Evolutionary conservation across 2,113 vertebrate genomes (phyloP).

Genomic region (Corydoras maculifer): DNA sequence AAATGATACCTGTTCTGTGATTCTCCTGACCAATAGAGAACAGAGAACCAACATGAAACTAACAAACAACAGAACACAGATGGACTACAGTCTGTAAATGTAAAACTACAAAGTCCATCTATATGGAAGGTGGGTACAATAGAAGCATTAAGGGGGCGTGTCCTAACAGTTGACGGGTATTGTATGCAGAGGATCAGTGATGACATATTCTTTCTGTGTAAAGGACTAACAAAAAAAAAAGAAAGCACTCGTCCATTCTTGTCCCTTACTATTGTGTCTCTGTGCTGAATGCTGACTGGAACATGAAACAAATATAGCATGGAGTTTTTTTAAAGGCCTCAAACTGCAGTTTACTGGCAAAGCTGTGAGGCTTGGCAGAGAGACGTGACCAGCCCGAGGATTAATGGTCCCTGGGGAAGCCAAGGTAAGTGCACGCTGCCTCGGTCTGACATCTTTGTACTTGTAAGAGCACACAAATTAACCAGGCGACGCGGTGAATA

Average conservation of each 20-base stretch:
- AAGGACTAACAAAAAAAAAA: too few species aligned
- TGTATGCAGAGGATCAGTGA: conserved; percentile 48
- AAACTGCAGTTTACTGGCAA: conserved; percentile 60
- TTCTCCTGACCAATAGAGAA: too few species aligned
- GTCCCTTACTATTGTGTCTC: conserved; percentile 39
- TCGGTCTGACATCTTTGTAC: conserved; percentile 72
- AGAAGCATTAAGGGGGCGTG: too few species aligned
- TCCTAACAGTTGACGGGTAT: too few species aligned
- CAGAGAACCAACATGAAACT: too few species aligned
- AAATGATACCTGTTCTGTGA: too few species aligned
- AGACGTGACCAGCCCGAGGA: conserved; percentile 65
- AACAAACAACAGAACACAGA: too few species aligned
- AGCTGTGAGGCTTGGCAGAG: conserved; percentile 48
- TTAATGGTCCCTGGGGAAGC: conserved; percentile 67
- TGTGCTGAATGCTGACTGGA: conserved; percentile 47
- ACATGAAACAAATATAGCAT: conserved; percentile 53
- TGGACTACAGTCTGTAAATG: too few species aligned
- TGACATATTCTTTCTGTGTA: conserved; percentile 51
- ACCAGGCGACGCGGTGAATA: conserved; percentile 65
- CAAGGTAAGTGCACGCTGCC: conserved; percentile 67
- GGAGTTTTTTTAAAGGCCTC: too few species aligned
- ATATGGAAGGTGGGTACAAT: too few species aligned
- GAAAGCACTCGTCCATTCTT: background rate
- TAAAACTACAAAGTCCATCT: too few species aligned
- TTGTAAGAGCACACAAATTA: conserved; percentile 76